Percentiles rank a stretch among this genome's conserved stretches.
phyloP scores from a whole-genome alignment of 2,113 vertebrate species.

The Dunckerocampus dactyliophorus region DNA sequence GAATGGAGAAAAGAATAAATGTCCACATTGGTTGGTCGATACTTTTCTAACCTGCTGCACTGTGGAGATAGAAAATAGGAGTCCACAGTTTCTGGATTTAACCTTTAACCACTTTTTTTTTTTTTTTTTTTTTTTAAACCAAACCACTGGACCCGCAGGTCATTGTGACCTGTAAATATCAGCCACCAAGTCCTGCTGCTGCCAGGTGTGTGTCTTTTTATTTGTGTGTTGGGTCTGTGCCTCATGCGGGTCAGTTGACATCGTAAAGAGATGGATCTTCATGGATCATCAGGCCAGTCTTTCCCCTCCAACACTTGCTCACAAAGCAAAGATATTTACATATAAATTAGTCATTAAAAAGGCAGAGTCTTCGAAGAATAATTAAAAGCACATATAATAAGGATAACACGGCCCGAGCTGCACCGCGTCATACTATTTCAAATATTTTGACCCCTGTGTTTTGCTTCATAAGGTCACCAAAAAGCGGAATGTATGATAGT shows the following conservation, averaged over 20 bases:
- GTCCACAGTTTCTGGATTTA: slow-evolving; percentile 4
- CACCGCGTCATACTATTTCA: neutral
- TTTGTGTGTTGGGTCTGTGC: neutral
- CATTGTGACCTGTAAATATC: neutral
- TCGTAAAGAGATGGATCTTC: neutral
- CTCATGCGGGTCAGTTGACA: neutral
- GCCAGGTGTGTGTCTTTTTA: neutral
- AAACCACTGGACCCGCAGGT: neutral
- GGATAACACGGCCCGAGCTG: neutral
- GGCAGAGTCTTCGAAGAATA: too few relatives aligned
- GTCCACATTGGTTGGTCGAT: neutral
- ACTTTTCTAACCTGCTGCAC: neutral
- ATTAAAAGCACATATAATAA: too few relatives aligned
- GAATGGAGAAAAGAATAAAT: neutral
- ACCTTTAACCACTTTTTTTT: neutral
- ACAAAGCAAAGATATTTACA: neutral
- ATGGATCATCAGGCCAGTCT: neutral
- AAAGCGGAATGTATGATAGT: neutral
- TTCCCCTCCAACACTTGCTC: neutral
- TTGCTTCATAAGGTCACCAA: neutral
- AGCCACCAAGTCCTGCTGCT: neutral
- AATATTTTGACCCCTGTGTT: neutral
- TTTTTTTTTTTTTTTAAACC: too few relatives aligned
- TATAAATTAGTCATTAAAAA: too few relatives aligned
- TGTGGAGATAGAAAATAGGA: neutral